Percentiles rank a stretch among this genome's conserved stretches.
These are phyloP conservation scores for Ranitomeya imitator DNA, from an alignment of 2,113 vertebrate species.

Conservation along the genomic window DNA sequence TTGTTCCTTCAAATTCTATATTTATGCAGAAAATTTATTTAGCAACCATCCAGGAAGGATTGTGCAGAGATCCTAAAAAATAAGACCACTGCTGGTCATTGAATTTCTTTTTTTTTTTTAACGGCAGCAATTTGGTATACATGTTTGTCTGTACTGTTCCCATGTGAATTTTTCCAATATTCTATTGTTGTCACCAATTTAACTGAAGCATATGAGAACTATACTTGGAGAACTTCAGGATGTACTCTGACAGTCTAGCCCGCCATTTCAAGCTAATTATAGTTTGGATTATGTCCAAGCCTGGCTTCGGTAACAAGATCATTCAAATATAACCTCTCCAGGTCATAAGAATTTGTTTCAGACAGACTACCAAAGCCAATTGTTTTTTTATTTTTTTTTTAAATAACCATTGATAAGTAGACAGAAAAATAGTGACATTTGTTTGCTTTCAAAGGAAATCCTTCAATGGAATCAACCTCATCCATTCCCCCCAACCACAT, in stretches of 20 bases:
- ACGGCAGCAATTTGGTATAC: not conserved
- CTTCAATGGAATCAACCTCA: no score
- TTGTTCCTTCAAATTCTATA: not conserved
- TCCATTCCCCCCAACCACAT: no score
- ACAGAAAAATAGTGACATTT: no score
- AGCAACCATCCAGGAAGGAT: not conserved
- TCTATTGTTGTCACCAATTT: not conserved
- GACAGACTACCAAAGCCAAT: not conserved
- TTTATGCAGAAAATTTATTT: not conserved
- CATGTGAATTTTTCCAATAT: not conserved
- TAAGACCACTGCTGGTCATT: not conserved
- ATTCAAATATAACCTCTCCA: not conserved
- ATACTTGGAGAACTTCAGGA: not conserved
- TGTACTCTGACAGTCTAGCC: conserved; percentile 32
- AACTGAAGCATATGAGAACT: not conserved
- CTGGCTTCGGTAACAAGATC: not conserved
- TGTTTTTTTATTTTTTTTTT: no score
- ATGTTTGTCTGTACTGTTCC: not conserved
- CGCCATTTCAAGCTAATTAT: not conserved
- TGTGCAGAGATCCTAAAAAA: not conserved
- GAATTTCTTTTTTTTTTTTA: no score
- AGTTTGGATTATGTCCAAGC: not conserved
- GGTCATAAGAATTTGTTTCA: not conserved
- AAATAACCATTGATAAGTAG: no score
- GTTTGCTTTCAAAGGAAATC: no score